A percentile compares a stretch with the other conserved stretches of the same genome.
These are phyloP conservation scores for Cenopis cana DNA, from an alignment of 2,888 invertebrate species.

Conservation along the genomic window DNA sequence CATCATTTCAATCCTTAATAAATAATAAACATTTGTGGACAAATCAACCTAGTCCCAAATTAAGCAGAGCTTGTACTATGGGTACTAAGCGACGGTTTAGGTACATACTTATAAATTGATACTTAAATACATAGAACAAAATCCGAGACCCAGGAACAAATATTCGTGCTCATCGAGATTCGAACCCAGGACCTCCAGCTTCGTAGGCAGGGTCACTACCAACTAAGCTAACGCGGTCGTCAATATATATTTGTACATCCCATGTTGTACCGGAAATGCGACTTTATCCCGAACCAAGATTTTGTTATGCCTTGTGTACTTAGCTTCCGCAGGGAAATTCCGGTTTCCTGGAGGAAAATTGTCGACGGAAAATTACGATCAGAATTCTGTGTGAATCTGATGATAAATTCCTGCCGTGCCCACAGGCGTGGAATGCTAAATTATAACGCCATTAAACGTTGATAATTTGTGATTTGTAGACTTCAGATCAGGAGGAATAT, in stretches of 20 bases:
- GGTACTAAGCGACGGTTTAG: too few relatives aligned
- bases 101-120: too few relatives aligned
- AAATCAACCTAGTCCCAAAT: too few relatives aligned
- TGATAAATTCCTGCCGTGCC: background rate
- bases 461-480: background rate
- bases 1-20: too few relatives aligned
- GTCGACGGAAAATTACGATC: constrained; percentile 14
- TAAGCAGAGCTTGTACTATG: too few relatives aligned
- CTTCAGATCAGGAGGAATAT: background rate
- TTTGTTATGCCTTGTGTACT: background rate
- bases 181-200: too few relatives aligned
- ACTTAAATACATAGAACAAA: too few relatives aligned
- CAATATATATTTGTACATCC: constrained; percentile 1
- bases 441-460: background rate
- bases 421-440: background rate
- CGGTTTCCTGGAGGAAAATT: background rate
- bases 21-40: too few relatives aligned
- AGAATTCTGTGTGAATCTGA: background rate
- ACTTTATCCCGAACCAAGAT: background rate
- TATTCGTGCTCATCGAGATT: too few relatives aligned
- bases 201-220: too few relatives aligned
- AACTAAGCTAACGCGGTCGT: too few relatives aligned
- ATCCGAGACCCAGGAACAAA: too few relatives aligned
- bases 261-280: constrained; percentile 10
- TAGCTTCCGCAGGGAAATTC: constrained; percentile 9